Conservation (phyloP, 2,888 invertebrate genomes). For the Clunio marinus region DNA sequence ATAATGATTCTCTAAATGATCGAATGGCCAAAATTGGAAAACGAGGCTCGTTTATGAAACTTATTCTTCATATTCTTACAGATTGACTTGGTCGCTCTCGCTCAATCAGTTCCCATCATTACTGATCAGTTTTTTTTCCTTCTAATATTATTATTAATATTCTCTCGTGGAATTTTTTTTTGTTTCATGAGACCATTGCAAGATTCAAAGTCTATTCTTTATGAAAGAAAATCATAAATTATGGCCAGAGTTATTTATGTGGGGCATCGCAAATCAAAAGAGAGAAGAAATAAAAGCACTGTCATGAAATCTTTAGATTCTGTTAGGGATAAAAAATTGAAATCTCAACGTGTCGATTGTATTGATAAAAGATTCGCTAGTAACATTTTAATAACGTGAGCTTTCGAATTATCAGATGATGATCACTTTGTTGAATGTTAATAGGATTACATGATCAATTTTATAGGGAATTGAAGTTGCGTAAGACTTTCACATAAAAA, state of each 20-base stretch:
- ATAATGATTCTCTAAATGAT: constrained; percentile 29
- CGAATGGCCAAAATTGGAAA: constrained; percentile 26
- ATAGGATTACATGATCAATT: too few species aligned
- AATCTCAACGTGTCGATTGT: too few species aligned
- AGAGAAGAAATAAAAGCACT: not conserved
- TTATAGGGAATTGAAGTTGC: too few species aligned
- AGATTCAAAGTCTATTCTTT: not conserved
- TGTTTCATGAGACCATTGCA: not conserved
- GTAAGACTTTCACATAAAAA: too few species aligned
- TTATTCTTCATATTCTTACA: not conserved
- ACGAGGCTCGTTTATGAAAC: not conserved
- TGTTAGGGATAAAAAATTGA: not conserved
- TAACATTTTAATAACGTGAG: too few species aligned
- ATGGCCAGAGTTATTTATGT: constrained; percentile 14
- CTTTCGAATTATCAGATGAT: too few species aligned
- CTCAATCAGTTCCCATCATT: constrained; percentile 21
- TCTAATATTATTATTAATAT: constrained; percentile 15
- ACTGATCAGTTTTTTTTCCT: not conserved
- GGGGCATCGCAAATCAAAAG: not conserved
- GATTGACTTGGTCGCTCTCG: not conserved
- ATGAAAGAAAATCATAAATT: not conserved
- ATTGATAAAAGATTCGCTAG: too few species aligned
- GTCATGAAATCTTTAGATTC: not conserved
- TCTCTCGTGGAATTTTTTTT: not conserved
- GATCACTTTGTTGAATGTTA: too few species aligned